phyloP scores from a whole-genome alignment of 2,797 vertebrate genomes.

The Calcarius lapponicus region DNA sequence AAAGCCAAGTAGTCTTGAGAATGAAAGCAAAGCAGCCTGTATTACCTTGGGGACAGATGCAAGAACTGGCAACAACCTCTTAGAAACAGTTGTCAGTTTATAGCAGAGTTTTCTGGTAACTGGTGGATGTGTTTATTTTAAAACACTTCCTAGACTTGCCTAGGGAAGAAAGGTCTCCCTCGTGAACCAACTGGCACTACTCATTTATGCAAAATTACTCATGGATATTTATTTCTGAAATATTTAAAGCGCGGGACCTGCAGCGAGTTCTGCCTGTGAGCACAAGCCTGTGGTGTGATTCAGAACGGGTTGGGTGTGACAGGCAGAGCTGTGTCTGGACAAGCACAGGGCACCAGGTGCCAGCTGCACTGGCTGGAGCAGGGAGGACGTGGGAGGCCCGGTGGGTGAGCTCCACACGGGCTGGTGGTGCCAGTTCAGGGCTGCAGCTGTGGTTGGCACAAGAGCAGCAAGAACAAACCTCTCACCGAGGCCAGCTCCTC shows the following conservation, averaged over 20 bases:
- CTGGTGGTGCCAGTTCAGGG: neutral
- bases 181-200: neutral
- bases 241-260: neutral
- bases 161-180: neutral
- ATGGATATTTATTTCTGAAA: conserved; percentile 15
- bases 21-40: neutral
- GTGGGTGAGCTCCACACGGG: neutral
- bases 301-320: neutral
- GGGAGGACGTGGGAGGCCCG: conserved; percentile 20
- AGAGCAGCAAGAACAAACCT: neutral
- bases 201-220: neutral
- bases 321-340: conserved; percentile 17
- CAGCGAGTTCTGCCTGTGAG: conserved; percentile 1
- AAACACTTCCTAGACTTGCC: neutral
- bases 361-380: neutral
- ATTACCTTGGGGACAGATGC: neutral
- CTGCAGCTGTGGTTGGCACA: neutral
- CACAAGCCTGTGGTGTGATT: conserved; percentile 7
- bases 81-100: neutral
- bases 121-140: neutral
- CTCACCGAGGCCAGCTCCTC: neutral
- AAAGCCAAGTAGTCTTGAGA: neutral
- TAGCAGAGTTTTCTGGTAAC: neutral
- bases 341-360: neutral
- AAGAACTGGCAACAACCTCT: neutral